A percentile compares a stretch with the other conserved stretches of the same genome.
Conservation (phyloP, 2,888 invertebrate genomes). For the Bruchidius siliquastri region DNA sequence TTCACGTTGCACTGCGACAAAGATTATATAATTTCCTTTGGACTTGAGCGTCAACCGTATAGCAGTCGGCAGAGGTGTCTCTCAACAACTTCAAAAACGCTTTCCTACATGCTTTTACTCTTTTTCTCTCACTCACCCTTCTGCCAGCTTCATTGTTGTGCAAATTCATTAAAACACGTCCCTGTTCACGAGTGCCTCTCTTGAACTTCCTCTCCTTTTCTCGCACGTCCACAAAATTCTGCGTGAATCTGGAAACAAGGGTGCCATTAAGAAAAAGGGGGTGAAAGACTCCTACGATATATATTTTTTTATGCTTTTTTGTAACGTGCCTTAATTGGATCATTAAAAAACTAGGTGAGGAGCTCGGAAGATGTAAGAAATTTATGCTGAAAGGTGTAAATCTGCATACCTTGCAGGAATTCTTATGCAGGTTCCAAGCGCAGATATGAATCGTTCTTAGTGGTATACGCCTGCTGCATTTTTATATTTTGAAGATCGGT, state of each 20-base stretch:
- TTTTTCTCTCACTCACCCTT: slow-evolving; percentile 56
- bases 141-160: slow-evolving; percentile 98
- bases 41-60: background rate
- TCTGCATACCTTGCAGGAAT: background rate
- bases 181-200: slow-evolving; percentile 76
- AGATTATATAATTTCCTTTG: background rate
- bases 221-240: slow-evolving; percentile 89
- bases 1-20: background rate
- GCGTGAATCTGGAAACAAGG: slow-evolving; percentile 68
- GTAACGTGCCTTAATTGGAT: background rate
- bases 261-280: background rate
- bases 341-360: background rate
- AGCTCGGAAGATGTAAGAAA: background rate
- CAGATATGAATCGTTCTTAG: background rate
- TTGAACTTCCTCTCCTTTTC: slow-evolving; percentile 85
- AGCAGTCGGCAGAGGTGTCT: background rate
- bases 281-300: background rate
- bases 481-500: too few species aligned
- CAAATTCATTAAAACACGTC: slow-evolving; percentile 89
- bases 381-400: background rate
- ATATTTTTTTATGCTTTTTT: background rate
- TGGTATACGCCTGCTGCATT: too few species aligned
- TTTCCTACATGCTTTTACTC: background rate
- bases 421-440: background rate
- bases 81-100: background rate